phyloP scores from a whole-genome alignment of 2,797 vertebrate species.

The Gorsachius magnificus region DNA sequence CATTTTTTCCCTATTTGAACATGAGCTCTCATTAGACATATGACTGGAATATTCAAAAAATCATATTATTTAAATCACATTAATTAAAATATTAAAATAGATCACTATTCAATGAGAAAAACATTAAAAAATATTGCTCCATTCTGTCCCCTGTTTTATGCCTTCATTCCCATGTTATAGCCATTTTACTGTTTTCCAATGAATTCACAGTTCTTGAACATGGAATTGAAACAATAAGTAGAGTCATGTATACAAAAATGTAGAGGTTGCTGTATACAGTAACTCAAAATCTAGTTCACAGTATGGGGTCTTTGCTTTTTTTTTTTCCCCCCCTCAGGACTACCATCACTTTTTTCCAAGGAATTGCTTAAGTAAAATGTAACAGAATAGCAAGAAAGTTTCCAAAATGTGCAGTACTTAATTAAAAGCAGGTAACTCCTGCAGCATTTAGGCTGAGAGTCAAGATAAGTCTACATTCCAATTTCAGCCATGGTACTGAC shows the following conservation, averaged over 20 bases:
- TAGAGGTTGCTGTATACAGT: not conserved
- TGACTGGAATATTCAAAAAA: not conserved
- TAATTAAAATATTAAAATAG: not conserved
- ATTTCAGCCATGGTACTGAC: not conserved
- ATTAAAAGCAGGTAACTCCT: not conserved
- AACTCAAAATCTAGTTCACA: not conserved
- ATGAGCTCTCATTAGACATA: not conserved
- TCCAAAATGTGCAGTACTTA: not conserved
- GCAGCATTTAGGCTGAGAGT: not conserved
- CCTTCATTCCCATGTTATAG: not conserved
- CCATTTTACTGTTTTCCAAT: not conserved
- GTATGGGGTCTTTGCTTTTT: not conserved
- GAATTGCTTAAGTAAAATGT: not conserved
- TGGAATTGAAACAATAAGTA: not conserved
- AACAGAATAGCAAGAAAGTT: not conserved
- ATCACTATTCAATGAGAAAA: not conserved
- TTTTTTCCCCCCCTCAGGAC: not conserved
- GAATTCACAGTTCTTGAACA: not conserved
- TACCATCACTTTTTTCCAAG: not conserved
- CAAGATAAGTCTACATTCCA: not conserved
- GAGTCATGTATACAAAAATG: not conserved
- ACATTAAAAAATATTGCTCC: not conserved
- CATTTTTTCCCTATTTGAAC: not conserved
- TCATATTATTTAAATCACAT: not conserved
- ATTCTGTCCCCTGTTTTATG: not conserved